These are phyloP conservation scores for Plectropomus leopardus DNA, from an alignment of 2,113 vertebrate genomes.

Conservation along the genomic window DNA sequence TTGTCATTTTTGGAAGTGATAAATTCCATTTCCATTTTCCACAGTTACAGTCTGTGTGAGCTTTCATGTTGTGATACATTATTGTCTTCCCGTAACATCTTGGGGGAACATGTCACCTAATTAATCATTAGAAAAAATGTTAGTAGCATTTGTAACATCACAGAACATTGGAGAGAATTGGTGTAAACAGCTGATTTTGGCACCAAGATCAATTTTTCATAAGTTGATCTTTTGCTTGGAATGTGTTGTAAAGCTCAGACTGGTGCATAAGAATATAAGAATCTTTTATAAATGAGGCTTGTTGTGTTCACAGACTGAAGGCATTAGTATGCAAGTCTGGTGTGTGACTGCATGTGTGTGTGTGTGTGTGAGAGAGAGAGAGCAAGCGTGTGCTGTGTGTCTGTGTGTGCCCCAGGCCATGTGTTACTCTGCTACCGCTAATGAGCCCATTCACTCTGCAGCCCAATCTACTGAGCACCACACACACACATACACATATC, in stretches of 20 bases:
- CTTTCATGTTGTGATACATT: constrained; percentile 15
- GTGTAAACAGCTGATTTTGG: constrained; percentile 65
- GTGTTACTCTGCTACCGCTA: constrained; percentile 81
- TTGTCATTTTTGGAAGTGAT: constrained; percentile 17
- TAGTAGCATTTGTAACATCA: constrained; percentile 43
- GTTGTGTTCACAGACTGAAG: constrained; percentile 69
- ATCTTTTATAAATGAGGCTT: constrained; percentile 72
- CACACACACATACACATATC: constrained; percentile 40
- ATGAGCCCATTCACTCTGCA: constrained; percentile 81
- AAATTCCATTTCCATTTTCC: constrained; percentile 25
- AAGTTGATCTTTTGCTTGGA: constrained; percentile 44
- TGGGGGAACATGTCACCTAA: constrained; percentile 50
- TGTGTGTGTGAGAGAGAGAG: constrained; percentile 31
- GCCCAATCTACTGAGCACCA: constrained; percentile 67
- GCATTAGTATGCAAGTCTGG: constrained; percentile 74
- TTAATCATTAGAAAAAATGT: constrained; percentile 53
- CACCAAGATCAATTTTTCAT: constrained; percentile 55
- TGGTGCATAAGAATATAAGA: constrained; percentile 55
- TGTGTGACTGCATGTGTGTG: constrained; percentile 52
- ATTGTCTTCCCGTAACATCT: constrained; percentile 49
- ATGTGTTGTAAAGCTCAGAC: constrained; percentile 42
- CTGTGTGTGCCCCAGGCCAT: constrained; percentile 78
- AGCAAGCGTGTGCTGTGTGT: constrained; percentile 39
- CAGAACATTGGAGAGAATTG: constrained; percentile 18
- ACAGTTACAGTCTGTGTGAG: constrained; percentile 39